phyloP scores from a whole-genome alignment of 2,113 vertebrate species.

The Beaufortia kweichowensis region DNA sequence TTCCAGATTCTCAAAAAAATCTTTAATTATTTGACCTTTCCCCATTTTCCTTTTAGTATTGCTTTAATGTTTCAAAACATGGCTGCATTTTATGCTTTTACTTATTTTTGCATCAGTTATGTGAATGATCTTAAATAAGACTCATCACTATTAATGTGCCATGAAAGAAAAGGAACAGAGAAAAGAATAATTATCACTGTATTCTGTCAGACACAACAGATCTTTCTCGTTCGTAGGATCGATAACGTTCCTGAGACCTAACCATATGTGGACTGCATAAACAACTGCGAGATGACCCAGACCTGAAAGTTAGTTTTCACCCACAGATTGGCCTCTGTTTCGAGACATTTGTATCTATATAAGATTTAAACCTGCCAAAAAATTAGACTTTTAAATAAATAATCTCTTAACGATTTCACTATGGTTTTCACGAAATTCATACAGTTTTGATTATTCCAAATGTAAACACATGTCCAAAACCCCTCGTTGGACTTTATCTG shows the following conservation, averaged over 20 bases:
- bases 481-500: constrained; percentile 56
- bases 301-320: constrained; percentile 65
- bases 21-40: no score
- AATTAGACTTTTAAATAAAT: constrained; percentile 61
- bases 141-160: no score
- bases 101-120: neutral
- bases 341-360: constrained; percentile 76
- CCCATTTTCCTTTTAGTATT: no score
- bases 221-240: constrained; percentile 74
- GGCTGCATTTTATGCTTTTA: neutral
- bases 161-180: constrained; percentile 8
- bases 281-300: constrained; percentile 77
- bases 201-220: constrained; percentile 68
- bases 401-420: constrained; percentile 60
- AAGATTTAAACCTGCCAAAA: constrained; percentile 71
- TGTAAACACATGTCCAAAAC: constrained; percentile 65
- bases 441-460: constrained; percentile 69
- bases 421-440: constrained; percentile 64
- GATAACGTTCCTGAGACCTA: constrained; percentile 69
- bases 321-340: constrained; percentile 72
- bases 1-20: no score
- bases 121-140: neutral
- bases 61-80: no score
- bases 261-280: constrained; percentile 78
- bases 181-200: constrained; percentile 70